Evolutionary conservation across 2,888 invertebrate species (phyloP).

Genomic region (Thalpophila matura): DNA sequence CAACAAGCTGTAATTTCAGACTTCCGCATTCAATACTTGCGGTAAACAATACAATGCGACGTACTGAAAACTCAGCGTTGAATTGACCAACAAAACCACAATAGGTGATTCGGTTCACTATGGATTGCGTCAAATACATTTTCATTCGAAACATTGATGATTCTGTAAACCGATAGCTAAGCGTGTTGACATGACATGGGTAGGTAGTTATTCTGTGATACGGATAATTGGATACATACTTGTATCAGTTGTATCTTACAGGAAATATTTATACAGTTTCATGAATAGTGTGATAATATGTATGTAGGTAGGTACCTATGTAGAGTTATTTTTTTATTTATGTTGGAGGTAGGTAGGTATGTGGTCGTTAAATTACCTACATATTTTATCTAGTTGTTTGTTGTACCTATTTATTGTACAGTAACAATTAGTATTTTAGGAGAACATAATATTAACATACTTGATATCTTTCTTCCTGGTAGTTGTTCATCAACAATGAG

Average conservation of each 20-base stretch:
- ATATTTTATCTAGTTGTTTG: too few species aligned
- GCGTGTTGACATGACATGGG: background rate
- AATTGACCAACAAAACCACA: constrained; percentile 43
- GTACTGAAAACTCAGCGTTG: constrained; percentile 4
- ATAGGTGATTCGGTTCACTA: constrained; percentile 48
- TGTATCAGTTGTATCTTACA: background rate
- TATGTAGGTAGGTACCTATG: too few species aligned
- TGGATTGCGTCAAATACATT: constrained; percentile 26
- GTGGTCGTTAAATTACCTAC: too few species aligned
- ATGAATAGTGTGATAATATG: background rate
- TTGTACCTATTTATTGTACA: too few species aligned
- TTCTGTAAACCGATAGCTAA: background rate
- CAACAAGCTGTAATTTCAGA: constrained; percentile 67
- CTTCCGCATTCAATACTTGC: constrained; percentile 49
- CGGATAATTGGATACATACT: too few species aligned
- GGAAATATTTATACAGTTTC: background rate
- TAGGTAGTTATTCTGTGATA: too few species aligned
- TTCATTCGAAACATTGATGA: constrained; percentile 26
- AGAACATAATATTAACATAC: background rate
- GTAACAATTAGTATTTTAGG: background rate
- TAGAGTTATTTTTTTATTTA: too few species aligned
- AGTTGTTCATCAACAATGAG: constrained; percentile 96
- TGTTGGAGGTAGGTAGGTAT: too few species aligned
- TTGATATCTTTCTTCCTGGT: constrained; percentile 26
- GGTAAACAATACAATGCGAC: constrained; percentile 25